Conservation (phyloP, 2,797 vertebrate genomes). For the Phyllotis vaccarum region DNA sequence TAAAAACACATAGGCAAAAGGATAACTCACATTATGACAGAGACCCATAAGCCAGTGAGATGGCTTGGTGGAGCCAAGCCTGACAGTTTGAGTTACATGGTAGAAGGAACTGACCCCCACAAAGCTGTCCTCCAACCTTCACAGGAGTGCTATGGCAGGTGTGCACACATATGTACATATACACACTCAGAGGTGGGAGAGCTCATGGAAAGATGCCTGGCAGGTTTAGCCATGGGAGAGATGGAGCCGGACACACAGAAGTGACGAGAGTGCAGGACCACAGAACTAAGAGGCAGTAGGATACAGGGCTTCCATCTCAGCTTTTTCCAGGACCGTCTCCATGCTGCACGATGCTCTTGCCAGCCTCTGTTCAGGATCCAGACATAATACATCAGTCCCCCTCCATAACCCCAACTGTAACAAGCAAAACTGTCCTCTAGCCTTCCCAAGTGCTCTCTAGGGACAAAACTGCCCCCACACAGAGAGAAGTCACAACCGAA, state of each 20-base stretch:
- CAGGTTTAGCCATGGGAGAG: neutral
- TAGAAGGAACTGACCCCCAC: neutral
- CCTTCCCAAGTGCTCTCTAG: neutral
- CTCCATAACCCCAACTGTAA: neutral
- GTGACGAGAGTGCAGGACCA: neutral
- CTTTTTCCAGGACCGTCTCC: accelerated
- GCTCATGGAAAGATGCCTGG: neutral
- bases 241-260: conserved; percentile 30
- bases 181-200: neutral
- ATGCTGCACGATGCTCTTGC: accelerated
- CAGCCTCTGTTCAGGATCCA: neutral
- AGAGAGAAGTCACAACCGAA: neutral
- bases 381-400: neutral
- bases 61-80: neutral
- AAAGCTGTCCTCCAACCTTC: neutral
- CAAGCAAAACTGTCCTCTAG: neutral
- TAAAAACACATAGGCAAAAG: neutral
- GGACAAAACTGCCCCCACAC: neutral
- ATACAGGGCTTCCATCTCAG: accelerated
- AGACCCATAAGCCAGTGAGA: neutral
- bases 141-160: neutral
- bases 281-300: neutral
- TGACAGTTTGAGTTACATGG: neutral
- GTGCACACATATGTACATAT: neutral
- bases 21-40: neutral